Evolutionary conservation across 2,888 invertebrate species (phyloP), one percentile per base, ranked within the genome.

Genomic region (Ophion obscuratus): DNA sequence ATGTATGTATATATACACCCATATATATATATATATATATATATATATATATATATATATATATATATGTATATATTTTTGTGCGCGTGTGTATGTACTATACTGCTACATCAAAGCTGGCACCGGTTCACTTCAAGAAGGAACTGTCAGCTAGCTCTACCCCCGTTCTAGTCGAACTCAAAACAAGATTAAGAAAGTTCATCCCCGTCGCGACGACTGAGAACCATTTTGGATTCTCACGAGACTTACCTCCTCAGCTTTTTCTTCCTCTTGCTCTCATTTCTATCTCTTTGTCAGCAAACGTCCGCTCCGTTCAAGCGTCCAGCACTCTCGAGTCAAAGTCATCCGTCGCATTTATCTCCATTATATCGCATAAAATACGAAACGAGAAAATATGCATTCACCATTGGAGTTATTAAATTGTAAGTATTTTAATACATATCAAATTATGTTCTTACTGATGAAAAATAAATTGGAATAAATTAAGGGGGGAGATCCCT

Each of bases 141-240:
- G 31, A 80, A 40, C 47, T 66, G 85, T 85, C 80, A 76, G 85
- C 44, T 64, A 79, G 61, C 53, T 80, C 24, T 27, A 27, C 67
- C 27, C 17, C 27, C 20, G 36, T 68, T 57, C 57, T 27, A 77
- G 76, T 80, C 70, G 57, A 83, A 86, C 80, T 86, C 77, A 86
- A 86, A 83, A 86, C 83, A 78, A 83, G 80, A 83, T 86, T 86
- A 81, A 86, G 77, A 81, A 83, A 83, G 86, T 86, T 86, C 76
- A 64, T 78, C 44, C 57, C 20, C 57, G 47, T 62, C 68, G n/a
- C 62, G 74, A 86, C 73, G 74, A 86, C 73, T 67, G 77, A 73
- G 73, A 78, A 86, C 77, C 83, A 78, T 86, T 77, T 76, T 57
- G 67, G 64, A 83, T 74, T 83, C 85, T 80, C 85, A 64, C 71